Base-by-base conservation (phyloP, 92 coral and sea anemone species). In the Umimayanthus chanpuru region DNA sequence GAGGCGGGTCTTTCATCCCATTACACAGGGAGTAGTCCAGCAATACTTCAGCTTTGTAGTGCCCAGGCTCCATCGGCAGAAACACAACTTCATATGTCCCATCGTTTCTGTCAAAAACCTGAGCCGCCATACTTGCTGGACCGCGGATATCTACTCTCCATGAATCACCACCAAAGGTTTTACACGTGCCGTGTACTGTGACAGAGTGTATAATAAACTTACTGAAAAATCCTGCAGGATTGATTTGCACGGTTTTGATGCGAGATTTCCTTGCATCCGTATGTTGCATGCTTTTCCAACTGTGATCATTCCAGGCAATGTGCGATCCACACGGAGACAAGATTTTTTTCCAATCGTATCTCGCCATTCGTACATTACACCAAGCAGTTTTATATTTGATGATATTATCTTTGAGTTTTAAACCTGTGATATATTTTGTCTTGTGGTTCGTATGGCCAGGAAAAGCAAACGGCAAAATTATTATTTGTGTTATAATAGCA, bases 61-160 rank as follows among this genome's bases (percentile, higher is more conserved):
- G 26, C 16, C 98, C 98, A n/a, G 98, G 94, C 65, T 85, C 91
- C 81, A 89, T 87, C 25, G 91, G 87, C 74, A 95, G 78, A 88
- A 95, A 95, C 74, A 92, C 91, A 2, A 92, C 91, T 79, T 91
- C 93, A 88, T 95, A 95, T 39, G 92, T 68, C 2, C 98, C 98
- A 74, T 93, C 90, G 49, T 85, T 80, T 26, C 80, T 89, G 82
- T 95, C 98, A 72, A 85, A 93, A 29, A 95, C 98, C 9, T 90
- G 81, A 16, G 96, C 98, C 18, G 93, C 90, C 90, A 92, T 66
- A 65, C 76, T 90, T n/a, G 92, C 79, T 28, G 94, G 94, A 12
- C 98, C 98, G n/a, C 86, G 93, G 12, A 95, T 93, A 68, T 90
- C 65, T 29, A 93, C 96, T 11, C 98, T 89, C 93, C 91, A 95